Percentiles rank a stretch among this genome's conserved stretches.
Evolutionary conservation across 2,113 vertebrate species (phyloP).

Genomic region (Gnathonemus longibarbis): DNA sequence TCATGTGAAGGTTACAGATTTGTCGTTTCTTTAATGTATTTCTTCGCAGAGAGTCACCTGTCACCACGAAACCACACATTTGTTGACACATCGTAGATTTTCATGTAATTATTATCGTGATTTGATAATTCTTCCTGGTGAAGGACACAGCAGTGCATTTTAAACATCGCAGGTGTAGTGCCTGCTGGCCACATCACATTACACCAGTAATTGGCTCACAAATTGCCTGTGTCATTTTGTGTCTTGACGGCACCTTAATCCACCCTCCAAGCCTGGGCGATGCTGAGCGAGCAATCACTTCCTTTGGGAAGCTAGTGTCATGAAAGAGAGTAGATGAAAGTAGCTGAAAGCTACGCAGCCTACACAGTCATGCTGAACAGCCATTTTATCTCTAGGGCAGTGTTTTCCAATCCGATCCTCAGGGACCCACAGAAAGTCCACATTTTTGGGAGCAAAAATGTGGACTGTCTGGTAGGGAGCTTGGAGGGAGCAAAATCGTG

Average conservation of each 20-base stretch:
- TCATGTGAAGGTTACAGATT: background rate
- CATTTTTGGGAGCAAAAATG: background rate
- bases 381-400: background rate
- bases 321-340: background rate
- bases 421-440: background rate
- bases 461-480: background rate
- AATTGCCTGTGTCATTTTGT: slow-evolving; percentile 25
- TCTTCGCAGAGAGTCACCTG: background rate
- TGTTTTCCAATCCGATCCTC: background rate
- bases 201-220: slow-evolving; percentile 24
- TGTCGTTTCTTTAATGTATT: background rate
- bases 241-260: slow-evolving; percentile 12
- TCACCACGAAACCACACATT: background rate
- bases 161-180: slow-evolving; percentile 13
- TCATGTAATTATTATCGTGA: background rate
- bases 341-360: background rate
- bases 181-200: slow-evolving; percentile 17
- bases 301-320: background rate
- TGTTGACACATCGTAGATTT: background rate
- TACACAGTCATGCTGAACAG: background rate
- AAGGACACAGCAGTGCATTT: background rate
- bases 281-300: background rate
- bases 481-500: background rate
- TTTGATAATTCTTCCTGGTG: background rate
- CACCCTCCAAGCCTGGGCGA: background rate